A percentile compares a stretch with the other conserved stretches of the same genome.
phyloP scores from a whole-genome alignment of 2,888 invertebrate species.

The Synergus gifuensis region DNA sequence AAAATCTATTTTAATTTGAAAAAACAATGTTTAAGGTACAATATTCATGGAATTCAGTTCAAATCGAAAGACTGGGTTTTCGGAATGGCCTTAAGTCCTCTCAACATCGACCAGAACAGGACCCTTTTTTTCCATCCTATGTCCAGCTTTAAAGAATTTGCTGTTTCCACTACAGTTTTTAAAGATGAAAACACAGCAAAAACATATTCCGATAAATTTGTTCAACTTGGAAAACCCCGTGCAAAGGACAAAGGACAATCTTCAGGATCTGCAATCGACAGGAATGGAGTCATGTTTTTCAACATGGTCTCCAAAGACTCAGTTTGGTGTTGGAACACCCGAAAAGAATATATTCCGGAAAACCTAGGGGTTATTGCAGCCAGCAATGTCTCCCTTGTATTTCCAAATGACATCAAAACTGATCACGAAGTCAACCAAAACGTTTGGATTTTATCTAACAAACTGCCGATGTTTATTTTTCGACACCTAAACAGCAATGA shows the following conservation, averaged over 20 bases:
- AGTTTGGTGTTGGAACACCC: slow-evolving; percentile 89
- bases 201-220: slow-evolving; percentile 68
- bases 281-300: slow-evolving; percentile 87
- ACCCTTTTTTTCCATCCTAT: slow-evolving; percentile 89
- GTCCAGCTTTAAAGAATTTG: slow-evolving; percentile 90
- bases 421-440: slow-evolving; percentile 85
- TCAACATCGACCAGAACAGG: slow-evolving; percentile 79
- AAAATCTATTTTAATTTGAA: not conserved
- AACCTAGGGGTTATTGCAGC: slow-evolving; percentile 83
- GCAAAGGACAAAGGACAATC: slow-evolving; percentile 82
- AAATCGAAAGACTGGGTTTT: slow-evolving; percentile 92
- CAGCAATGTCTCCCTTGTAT: slow-evolving; percentile 83
- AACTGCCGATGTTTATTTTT: slow-evolving; percentile 86
- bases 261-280: slow-evolving; percentile 86
- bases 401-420: slow-evolving; percentile 90
- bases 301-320: slow-evolving; percentile 88
- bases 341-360: slow-evolving; percentile 83
- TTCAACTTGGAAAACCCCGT: slow-evolving; percentile 73
- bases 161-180: slow-evolving; percentile 84
- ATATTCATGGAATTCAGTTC: slow-evolving; percentile 86
- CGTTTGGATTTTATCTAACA: slow-evolving; percentile 89
- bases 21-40: slow-evolving; percentile 79
- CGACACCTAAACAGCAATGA: slow-evolving; percentile 82
- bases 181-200: slow-evolving; percentile 80
- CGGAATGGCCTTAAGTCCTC: slow-evolving; percentile 85